Evolutionary conservation across 2,113 vertebrate genomes (phyloP).

Genomic region (Heloderma charlesbogerti): DNA sequence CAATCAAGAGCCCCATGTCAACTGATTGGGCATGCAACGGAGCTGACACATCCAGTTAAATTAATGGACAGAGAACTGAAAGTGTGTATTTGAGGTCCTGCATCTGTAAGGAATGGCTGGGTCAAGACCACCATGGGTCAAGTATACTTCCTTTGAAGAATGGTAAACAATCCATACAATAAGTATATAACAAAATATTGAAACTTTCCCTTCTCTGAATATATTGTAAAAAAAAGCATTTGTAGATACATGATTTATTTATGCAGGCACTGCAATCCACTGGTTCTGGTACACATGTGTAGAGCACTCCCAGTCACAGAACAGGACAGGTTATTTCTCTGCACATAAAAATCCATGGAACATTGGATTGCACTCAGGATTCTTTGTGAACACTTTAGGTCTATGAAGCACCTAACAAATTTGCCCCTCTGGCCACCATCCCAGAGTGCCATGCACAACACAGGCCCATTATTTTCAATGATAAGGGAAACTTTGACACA

Average conservation of each 20-base stretch:
- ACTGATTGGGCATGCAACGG: not conserved
- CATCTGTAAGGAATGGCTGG: not conserved
- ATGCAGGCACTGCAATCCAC: not conserved
- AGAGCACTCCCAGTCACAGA: not conserved
- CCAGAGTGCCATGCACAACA: accelerated
- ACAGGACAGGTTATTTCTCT: not conserved
- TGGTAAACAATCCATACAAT: not conserved
- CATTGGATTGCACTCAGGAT: not conserved
- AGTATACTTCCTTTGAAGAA: not conserved
- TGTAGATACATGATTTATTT: not conserved
- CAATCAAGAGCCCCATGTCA: not conserved
- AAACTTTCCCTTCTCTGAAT: not conserved
- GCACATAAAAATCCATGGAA: not conserved
- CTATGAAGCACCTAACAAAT: not conserved
- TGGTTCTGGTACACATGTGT: not conserved
- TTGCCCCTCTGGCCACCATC: not conserved
- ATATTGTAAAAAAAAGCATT: not conserved
- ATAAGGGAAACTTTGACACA: not conserved
- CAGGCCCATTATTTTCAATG: not conserved
- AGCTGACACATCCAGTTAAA: no score
- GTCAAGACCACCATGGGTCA: no score
- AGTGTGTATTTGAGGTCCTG: not conserved
- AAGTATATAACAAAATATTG: not conserved
- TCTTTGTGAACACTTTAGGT: no score
- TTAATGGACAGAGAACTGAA: not conserved